Evolutionary conservation across 2,888 invertebrate genomes (phyloP).

Genomic region (Heliconius aoede): DNA sequence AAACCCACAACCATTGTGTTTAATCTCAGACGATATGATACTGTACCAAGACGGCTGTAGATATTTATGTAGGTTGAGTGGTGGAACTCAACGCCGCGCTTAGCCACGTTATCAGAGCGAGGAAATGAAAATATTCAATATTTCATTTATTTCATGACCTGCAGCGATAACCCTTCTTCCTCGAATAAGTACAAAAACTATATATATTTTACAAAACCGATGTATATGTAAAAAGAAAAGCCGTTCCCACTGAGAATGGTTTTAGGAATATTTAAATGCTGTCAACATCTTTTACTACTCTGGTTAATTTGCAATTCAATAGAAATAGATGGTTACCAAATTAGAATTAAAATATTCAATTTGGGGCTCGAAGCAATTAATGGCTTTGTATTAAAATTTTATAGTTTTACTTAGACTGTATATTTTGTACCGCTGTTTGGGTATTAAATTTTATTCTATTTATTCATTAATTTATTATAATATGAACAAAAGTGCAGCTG

Average conservation of each 20-base stretch:
- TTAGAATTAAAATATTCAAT: slow-evolving; percentile 17
- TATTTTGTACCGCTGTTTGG: not conserved
- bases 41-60: no score
- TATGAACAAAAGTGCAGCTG: no score
- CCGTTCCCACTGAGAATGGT: not conserved
- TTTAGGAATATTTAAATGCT: slow-evolving; percentile 10
- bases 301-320: slow-evolving; percentile 22
- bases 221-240: not conserved
- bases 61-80: no score
- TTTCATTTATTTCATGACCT: no score
- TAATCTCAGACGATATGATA: no score
- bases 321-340: not conserved
- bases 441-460: no score
- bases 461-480: no score
- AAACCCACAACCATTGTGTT: no score
- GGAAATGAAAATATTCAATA: no score
- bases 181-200: not conserved
- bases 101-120: no score
- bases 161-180: no score
- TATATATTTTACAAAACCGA: not conserved
- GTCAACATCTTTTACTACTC: slow-evolving; percentile 23
- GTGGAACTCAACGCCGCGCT: no score
- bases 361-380: not conserved
- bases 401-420: not conserved
- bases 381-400: not conserved